Evolutionary conservation across 1,140 invertebrate species (phyloP).

Genomic region (Magallana ariakensis): DNA sequence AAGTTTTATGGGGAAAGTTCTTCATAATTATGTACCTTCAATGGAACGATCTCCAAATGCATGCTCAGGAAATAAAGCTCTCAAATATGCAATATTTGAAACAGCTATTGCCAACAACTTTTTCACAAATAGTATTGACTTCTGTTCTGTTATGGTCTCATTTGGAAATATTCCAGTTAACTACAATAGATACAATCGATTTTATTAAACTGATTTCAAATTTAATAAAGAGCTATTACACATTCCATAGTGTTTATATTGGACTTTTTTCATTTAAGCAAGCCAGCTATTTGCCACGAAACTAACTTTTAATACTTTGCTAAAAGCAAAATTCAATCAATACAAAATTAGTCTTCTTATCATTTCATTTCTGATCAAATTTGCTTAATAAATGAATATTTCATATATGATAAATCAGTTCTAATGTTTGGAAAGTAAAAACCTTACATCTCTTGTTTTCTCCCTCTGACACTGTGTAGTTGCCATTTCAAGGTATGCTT

Average conservation of each 20-base stretch:
- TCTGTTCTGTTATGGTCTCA: conserved; percentile 76
- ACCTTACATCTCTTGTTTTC: conserved; percentile 34
- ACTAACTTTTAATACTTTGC: too few species aligned
- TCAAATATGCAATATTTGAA: conserved; percentile 80
- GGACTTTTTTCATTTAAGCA: too few species aligned
- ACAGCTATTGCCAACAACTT: conserved; percentile 80
- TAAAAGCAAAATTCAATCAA: too few species aligned
- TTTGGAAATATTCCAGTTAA: conserved; percentile 79
- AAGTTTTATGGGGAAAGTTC: too few species aligned
- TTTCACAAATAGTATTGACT: conserved; percentile 80
- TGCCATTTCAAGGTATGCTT: conserved; percentile 13
- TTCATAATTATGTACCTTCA: conserved; percentile 71
- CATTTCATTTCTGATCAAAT: too few species aligned
- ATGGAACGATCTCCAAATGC: conserved; percentile 78
- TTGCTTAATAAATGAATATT: too few species aligned
- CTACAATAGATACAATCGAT: conserved; percentile 65
- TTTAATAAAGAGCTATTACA: too few species aligned
- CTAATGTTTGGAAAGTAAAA: too few species aligned
- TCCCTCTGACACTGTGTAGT: conserved; percentile 37
- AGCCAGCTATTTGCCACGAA: too few species aligned
- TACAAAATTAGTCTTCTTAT: too few species aligned
- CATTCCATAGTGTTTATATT: too few species aligned
- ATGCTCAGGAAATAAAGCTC: conserved; percentile 80
- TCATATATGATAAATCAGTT: too few species aligned
- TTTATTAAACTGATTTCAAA: neutral